A percentile compares a stretch with the other conserved stretches of the same genome.
These are phyloP conservation scores for Cheilosia grossa DNA, from an alignment of 2,888 invertebrate genomes.

Conservation along the genomic window DNA sequence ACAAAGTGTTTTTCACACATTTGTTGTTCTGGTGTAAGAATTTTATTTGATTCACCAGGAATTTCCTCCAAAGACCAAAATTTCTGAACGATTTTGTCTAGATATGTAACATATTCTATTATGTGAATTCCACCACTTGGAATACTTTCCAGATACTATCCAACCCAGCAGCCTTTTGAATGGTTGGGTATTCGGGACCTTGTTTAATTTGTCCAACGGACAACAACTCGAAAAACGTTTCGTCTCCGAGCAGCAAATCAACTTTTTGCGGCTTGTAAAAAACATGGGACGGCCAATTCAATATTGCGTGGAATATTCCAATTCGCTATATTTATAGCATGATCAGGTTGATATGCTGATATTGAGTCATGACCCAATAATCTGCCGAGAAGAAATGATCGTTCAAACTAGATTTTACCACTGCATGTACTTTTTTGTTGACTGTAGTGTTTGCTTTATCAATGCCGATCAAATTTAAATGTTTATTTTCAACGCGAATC, in stretches of 20 bases:
- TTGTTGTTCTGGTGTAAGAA: slow-evolving; percentile 43
- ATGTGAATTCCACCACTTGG: not conserved
- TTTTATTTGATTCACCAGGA: slow-evolving; percentile 31
- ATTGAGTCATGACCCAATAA: slow-evolving; percentile 41
- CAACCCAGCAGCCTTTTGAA: slow-evolving; percentile 54
- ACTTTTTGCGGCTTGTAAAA: slow-evolving; percentile 3
- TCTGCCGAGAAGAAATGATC: slow-evolving; percentile 12
- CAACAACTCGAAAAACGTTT: slow-evolving; percentile 49
- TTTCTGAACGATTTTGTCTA: slow-evolving; percentile 48
- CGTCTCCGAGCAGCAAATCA: slow-evolving; percentile 39
- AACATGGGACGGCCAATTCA: slow-evolving; percentile 39
- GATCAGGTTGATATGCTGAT: slow-evolving; percentile 37
- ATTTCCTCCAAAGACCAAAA: slow-evolving; percentile 57
- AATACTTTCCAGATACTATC: slow-evolving; percentile 57
- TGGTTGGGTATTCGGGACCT: slow-evolving; percentile 31
- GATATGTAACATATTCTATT: slow-evolving; percentile 6
- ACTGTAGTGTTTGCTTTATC: slow-evolving; percentile 24
- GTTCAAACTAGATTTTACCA: slow-evolving; percentile 25
- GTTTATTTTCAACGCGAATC: slow-evolving; percentile 14
- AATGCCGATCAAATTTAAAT: slow-evolving; percentile 29
- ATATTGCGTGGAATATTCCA: slow-evolving; percentile 20
- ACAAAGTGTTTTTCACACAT: slow-evolving; percentile 50
- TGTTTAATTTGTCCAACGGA: slow-evolving; percentile 43
- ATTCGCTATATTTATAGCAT: slow-evolving; percentile 11
- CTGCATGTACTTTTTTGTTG: not conserved